Percentiles rank a stretch among this genome's conserved stretches.
These are phyloP conservation scores for Nyctalus aviator DNA, from an alignment of 2,797 vertebrate genomes.

Conservation along the genomic window DNA sequence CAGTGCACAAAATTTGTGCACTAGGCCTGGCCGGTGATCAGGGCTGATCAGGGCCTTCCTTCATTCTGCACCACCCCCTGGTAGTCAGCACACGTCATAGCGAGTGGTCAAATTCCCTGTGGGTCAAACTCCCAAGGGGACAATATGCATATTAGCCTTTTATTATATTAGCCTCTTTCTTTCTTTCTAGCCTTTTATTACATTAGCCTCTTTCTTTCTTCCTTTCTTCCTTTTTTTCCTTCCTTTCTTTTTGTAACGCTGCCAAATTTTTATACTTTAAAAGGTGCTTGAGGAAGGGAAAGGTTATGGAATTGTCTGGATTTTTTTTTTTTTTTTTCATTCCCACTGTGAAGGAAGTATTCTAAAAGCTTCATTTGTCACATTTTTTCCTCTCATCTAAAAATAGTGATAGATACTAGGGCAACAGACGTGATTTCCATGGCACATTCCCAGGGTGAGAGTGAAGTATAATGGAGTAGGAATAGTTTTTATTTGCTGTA, in stretches of 20 bases:
- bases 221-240: too few species aligned
- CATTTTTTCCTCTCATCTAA: slow-evolving; percentile 43
- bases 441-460: not conserved
- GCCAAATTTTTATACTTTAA: not conserved
- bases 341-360: slow-evolving; percentile 27
- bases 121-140: too few species aligned
- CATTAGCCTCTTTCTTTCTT: too few species aligned
- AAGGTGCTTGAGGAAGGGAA: slow-evolving; percentile 9
- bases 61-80: too few species aligned
- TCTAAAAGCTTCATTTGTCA: slow-evolving; percentile 47
- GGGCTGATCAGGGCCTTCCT: too few species aligned
- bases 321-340: slow-evolving; percentile 46
- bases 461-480: not conserved
- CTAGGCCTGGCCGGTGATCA: too few species aligned
- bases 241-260: not conserved
- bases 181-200: too few species aligned
- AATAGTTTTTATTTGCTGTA: not conserved
- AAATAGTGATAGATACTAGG: slow-evolving; percentile 33
- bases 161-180: too few species aligned
- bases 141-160: too few species aligned
- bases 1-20: too few species aligned
- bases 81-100: too few species aligned
- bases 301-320: not conserved
- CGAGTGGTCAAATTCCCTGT: too few species aligned
- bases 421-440: slow-evolving; percentile 24